These are phyloP conservation scores for Limosa lapponica DNA, from an alignment of 2,797 vertebrate genomes.

Conservation along the genomic window DNA sequence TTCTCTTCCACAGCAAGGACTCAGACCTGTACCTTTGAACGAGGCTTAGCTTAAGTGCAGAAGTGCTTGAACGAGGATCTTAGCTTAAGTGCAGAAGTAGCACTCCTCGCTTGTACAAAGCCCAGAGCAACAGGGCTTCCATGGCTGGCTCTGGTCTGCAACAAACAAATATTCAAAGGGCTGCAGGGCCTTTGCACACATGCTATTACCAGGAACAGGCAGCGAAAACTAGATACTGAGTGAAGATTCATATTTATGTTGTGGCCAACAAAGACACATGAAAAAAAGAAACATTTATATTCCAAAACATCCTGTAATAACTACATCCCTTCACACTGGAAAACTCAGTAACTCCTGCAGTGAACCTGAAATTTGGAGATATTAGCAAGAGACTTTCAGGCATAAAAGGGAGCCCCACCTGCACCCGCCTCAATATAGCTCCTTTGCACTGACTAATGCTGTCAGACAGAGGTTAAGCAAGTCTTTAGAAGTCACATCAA, in stretches of 20 bases:
- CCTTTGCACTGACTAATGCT: not conserved
- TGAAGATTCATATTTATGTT: not conserved
- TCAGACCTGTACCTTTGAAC: not conserved
- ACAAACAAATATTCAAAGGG: not conserved
- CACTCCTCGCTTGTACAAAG: not conserved
- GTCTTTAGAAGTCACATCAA: constrained; percentile 29
- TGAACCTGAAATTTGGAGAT: not conserved
- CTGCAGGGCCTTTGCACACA: not conserved
- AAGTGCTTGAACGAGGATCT: too few species aligned
- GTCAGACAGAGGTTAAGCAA: not conserved
- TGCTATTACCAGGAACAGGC: not conserved
- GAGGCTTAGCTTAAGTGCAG: not conserved
- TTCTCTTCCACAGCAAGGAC: not conserved
- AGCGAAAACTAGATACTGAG: not conserved
- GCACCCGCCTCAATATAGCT: not conserved
- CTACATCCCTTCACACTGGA: not conserved
- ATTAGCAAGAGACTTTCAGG: not conserved
- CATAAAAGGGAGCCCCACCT: not conserved
- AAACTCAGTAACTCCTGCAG: not conserved
- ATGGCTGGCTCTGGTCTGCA: not conserved
- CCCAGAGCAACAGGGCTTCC: not conserved
- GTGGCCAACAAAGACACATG: not conserved
- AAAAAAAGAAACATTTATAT: not conserved
- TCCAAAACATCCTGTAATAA: not conserved
- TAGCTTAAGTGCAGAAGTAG: not conserved